A percentile compares a stretch with the other conserved stretches of the same genome.
These are phyloP conservation scores for Lamellibrachia luymesi DNA, from an alignment of 1,140 invertebrate genomes.

Conservation along the genomic window DNA sequence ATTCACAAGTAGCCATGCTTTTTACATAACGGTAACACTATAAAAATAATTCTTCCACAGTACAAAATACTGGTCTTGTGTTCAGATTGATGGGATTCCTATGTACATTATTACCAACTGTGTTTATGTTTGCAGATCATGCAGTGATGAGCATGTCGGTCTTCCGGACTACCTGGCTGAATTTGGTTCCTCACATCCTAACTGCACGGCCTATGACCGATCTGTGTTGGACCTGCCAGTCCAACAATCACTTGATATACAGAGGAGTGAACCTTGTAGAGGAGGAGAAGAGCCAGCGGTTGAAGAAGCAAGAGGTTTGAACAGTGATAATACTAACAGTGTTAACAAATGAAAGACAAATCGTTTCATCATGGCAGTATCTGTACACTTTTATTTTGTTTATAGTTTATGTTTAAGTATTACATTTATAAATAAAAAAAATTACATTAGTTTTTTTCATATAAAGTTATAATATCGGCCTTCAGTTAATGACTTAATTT, in stretches of 20 bases:
- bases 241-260: constrained; percentile 29
- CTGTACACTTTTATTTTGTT: too few relatives aligned
- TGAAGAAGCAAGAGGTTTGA: constrained; percentile 13
- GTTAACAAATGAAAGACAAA: too few relatives aligned
- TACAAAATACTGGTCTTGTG: background rate
- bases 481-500: too few relatives aligned
- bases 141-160: background rate
- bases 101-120: background rate
- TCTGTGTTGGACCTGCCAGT: constrained; percentile 26
- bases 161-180: constrained; percentile 21
- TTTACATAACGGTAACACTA: background rate
- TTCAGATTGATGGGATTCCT: background rate
- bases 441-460: too few relatives aligned
- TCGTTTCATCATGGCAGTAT: too few relatives aligned
- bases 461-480: too few relatives aligned
- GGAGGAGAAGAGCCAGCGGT: constrained; percentile 25
- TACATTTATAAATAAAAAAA: too few relatives aligned
- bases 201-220: constrained; percentile 27
- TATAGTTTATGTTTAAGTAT: too few relatives aligned
- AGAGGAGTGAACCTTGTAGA: constrained; percentile 20
- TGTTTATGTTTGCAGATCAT: background rate
- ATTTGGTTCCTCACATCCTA: constrained; percentile 23
- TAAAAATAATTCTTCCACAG: background rate
- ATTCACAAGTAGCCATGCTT: background rate
- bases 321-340: too few relatives aligned